phyloP scores from a whole-genome alignment of 2,797 vertebrate species.

The Lepilemur ruficaudatus region DNA sequence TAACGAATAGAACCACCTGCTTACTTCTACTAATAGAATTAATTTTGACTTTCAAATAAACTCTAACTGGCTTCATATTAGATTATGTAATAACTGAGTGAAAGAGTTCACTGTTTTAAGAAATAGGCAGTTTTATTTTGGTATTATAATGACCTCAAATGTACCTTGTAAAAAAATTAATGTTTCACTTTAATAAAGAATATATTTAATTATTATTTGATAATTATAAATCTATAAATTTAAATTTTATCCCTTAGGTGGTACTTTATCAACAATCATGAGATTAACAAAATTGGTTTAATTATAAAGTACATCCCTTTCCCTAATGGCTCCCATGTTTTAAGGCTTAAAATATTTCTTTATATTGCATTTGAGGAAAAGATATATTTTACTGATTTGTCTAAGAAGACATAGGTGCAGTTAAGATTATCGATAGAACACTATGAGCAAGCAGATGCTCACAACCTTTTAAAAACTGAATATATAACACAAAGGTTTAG shows the following conservation, averaged over 20 bases:
- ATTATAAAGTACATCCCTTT: background rate
- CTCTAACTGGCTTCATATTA: background rate
- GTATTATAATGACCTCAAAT: background rate
- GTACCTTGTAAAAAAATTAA: background rate
- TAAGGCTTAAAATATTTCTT: slow-evolving; percentile 23
- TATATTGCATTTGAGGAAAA: background rate
- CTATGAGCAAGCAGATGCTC: background rate
- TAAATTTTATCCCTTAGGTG: background rate
- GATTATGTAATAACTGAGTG: background rate
- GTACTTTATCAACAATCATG: background rate
- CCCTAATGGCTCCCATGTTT: background rate
- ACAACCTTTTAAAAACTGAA: background rate
- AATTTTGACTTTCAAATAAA: slow-evolving; percentile 23
- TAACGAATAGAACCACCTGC: background rate
- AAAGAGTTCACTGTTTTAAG: slow-evolving; percentile 12
- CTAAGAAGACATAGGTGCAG: background rate
- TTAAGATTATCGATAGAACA: background rate
- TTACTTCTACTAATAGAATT: background rate
- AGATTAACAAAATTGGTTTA: background rate
- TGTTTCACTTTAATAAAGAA: background rate
- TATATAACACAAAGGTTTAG: background rate
- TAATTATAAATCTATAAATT: slow-evolving; percentile 6
- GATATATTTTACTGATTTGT: background rate
- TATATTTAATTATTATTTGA: slow-evolving; percentile 8
- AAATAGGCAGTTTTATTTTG: slow-evolving; percentile 27